Evolutionary conservation across 1,140 invertebrate species (phyloP), one percentile per base, ranked within the genome.

Genomic region (Polypedilum pembai): DNA sequence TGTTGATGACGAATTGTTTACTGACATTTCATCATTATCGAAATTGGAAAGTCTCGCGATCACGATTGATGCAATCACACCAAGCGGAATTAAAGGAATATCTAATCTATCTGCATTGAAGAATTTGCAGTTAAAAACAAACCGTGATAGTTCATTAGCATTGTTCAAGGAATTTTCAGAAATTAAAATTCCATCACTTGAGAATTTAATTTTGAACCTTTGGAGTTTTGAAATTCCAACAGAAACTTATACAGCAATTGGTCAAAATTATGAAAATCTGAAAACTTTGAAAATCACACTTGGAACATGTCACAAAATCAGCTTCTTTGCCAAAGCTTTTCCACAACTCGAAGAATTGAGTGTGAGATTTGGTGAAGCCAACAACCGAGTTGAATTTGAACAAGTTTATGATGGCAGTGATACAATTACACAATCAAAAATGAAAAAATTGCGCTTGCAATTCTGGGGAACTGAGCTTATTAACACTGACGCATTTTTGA

Each of bases 151-250:
- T 8, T 5, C 65, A 5, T 69, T 69, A 18, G 17, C 17, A 69
- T n/a, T 69, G 4, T 69, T 69, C 20, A n/a, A 69, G 8, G 65
- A 69, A 21, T 21, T 69, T 18, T 8, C n/a, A 10, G 8, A 8
- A 69, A 20, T 69, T 20, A 18, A 21, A 18, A 69, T 20, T 20
- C 3, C 65, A 20, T 69, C 65, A 7, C 5, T 69, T n/a, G 65
- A 69, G 20, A 69, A 21, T 21, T 20, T 69, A 18, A 18, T 69
- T 21, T 69, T 69, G 5, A 18, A 18, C 8, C 8, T 69, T 3
- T 69, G 65, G 65, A 18, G n/a, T 18, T 69, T 69, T 21, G 65
- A 69, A 10, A 69, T 69, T 8, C 65, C 65, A 20, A 18, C 65
- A 7, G 17, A 69, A 10, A 69, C 20, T 21, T 69, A 69, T 10